A percentile compares a stretch with the other conserved stretches of the same genome.
Evolutionary conservation across 2,797 vertebrate genomes (phyloP).

Genomic region (Peromyscus eremicus): DNA sequence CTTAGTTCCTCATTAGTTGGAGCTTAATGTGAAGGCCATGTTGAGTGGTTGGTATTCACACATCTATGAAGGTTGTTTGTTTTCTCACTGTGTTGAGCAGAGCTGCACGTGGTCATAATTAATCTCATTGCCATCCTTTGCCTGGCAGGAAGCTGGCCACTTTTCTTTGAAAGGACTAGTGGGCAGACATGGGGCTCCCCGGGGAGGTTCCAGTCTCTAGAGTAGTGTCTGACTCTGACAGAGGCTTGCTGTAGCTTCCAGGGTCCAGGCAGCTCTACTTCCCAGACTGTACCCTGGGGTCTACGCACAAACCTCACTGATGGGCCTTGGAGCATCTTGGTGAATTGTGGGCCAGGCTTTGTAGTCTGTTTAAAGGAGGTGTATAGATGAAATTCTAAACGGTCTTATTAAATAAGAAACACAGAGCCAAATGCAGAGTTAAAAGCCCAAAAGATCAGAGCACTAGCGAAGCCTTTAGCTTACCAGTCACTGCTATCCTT

Average conservation of each 20-base stretch:
- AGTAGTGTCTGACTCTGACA: background rate
- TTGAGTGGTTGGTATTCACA: slow-evolving; percentile 66
- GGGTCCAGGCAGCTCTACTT: background rate
- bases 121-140: slow-evolving; percentile 80
- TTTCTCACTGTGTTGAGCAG: slow-evolving; percentile 69
- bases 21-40: slow-evolving; percentile 77
- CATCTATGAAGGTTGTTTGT: background rate
- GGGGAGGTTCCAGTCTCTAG: background rate
- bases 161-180: slow-evolving; percentile 76
- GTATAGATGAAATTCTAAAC: too few species aligned
- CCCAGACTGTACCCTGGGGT: background rate
- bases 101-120: slow-evolving; percentile 81
- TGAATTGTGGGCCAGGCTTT: background rate
- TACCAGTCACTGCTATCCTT: too few species aligned
- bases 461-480: too few species aligned
- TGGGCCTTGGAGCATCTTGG: background rate
- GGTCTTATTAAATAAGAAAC: too few species aligned
- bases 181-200: slow-evolving; percentile 18
- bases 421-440: too few species aligned
- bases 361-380: background rate
- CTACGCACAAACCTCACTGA: background rate
- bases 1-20: slow-evolving; percentile 67
- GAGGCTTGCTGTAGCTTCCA: rapidly evolving
- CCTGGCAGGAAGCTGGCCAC: slow-evolving; percentile 72
- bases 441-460: too few species aligned